phyloP scores from a whole-genome alignment of 2,113 vertebrate species.

The Gallinago paraguaiae region DNA sequence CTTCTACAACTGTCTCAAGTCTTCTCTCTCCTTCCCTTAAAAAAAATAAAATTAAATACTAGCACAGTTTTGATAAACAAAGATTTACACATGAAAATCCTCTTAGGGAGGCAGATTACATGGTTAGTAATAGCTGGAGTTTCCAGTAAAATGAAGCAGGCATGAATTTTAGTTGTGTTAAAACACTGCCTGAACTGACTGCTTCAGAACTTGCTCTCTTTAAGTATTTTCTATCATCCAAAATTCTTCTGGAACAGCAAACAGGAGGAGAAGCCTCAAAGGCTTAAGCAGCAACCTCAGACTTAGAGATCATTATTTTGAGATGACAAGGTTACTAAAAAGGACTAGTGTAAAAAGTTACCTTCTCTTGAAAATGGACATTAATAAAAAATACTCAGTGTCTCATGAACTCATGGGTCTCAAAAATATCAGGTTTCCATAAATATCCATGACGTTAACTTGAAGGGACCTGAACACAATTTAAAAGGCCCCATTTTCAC shows the following conservation, averaged over 20 bases:
- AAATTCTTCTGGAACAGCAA: not conserved
- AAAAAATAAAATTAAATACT: not conserved
- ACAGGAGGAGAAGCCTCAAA: not conserved
- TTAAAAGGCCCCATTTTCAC: not conserved
- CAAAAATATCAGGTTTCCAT: not conserved
- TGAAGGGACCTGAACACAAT: not conserved
- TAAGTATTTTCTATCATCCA: not conserved
- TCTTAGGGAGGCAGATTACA: not conserved
- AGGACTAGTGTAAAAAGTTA: too few relatives aligned
- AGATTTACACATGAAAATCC: not conserved
- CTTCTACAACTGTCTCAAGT: not conserved
- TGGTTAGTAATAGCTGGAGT: not conserved
- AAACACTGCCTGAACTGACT: not conserved
- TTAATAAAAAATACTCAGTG: not conserved
- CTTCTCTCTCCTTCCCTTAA: too few relatives aligned
- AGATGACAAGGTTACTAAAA: not conserved
- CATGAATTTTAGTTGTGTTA: not conserved
- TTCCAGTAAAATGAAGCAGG: not conserved
- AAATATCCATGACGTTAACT: not conserved
- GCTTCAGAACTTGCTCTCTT: not conserved
- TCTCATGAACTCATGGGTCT: not conserved
- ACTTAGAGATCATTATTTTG: not conserved
- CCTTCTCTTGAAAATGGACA: not conserved
- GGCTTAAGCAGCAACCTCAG: not conserved
- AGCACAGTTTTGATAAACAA: not conserved